Evolutionary conservation across 2,113 vertebrate genomes (phyloP).

Genomic region (Caracal caracal): DNA sequence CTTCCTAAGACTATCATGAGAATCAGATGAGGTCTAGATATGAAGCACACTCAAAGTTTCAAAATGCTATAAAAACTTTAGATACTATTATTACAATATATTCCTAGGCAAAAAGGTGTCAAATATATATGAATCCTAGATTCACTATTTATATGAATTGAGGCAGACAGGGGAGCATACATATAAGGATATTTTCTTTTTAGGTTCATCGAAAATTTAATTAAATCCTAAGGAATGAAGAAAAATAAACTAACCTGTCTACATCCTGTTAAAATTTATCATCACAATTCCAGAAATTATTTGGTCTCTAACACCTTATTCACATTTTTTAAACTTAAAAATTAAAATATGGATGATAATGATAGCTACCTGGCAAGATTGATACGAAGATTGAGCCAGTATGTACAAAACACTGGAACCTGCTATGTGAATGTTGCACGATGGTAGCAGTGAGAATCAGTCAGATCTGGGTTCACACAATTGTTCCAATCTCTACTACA

Average conservation of each 20-base stretch:
- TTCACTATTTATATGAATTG: neutral
- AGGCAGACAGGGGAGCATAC: neutral
- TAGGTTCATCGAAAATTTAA: neutral
- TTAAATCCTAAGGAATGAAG: neutral
- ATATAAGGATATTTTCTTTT: neutral
- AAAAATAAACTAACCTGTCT: neutral
- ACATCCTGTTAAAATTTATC: neutral
- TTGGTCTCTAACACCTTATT: neutral
- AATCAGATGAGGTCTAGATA: neutral
- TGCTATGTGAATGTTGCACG: neutral
- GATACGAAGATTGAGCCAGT: neutral
- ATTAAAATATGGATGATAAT: neutral
- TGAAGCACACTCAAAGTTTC: neutral
- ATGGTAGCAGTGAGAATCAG: fast-evolving
- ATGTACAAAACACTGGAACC: neutral
- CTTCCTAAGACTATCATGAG: neutral
- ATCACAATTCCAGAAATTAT: neutral
- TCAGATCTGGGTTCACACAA: neutral
- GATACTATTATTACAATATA: neutral
- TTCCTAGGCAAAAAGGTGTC: neutral
- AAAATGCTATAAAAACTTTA: neutral
- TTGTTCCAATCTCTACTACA: neutral
- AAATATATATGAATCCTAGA: neutral
- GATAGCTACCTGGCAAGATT: fast-evolving
- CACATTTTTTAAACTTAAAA: neutral